These are phyloP conservation scores for Apocrypta bakeri DNA, from an alignment of 1,140 invertebrate genomes.

Conservation along the genomic window DNA sequence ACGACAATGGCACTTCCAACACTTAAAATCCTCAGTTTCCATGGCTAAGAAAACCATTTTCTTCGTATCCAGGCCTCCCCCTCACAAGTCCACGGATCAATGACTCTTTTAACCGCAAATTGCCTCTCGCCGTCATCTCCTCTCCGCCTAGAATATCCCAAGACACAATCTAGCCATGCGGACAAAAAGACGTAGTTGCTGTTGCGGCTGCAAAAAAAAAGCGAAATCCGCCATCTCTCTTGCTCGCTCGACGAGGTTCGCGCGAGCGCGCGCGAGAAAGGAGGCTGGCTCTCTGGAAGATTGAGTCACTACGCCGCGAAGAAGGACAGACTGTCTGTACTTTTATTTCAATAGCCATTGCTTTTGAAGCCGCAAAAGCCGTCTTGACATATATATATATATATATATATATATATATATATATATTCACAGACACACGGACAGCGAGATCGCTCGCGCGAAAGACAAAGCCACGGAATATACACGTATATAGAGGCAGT, in stretches of 20 bases:
- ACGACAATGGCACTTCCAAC: conserved; percentile 10
- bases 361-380: conserved; percentile 52
- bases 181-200: neutral
- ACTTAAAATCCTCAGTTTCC: neutral
- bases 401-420: neutral
- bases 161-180: neutral
- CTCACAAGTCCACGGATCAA: conserved; percentile 23
- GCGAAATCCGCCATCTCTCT: conserved; percentile 28
- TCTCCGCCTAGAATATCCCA: neutral
- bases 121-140: neutral
- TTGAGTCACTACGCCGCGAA: conserved; percentile 66
- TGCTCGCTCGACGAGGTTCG: conserved; percentile 6
- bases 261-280: conserved; percentile 41
- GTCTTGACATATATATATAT: neutral
- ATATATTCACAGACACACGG: neutral
- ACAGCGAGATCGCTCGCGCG: conserved; percentile 51
- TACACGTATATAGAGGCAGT: neutral
- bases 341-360: conserved; percentile 66
- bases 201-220: conserved; percentile 17
- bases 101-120: conserved; percentile 10
- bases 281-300: conserved; percentile 51
- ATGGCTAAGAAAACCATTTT: neutral
- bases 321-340: conserved; percentile 19
- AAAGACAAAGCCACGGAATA: conserved; percentile 46
- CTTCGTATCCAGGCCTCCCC: neutral